Evolutionary conservation across 1,140 invertebrate species (phyloP), one percentile per base, ranked within the genome.

Genomic region (Caenorhabditis inopinata): DNA sequence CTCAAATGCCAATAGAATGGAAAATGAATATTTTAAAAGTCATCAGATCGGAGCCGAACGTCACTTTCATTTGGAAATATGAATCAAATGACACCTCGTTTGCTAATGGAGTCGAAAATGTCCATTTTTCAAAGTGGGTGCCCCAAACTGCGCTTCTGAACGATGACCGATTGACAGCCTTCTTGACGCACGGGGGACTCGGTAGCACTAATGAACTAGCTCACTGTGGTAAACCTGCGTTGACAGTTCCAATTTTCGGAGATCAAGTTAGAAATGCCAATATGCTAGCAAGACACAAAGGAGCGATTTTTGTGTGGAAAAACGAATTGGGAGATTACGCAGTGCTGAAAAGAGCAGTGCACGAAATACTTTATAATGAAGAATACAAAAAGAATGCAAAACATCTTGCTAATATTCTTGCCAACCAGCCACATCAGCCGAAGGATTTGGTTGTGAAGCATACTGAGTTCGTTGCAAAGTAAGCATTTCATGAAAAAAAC

Each of bases 141-240:
- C 47, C 45, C 16, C 74, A 75, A 48, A 5, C 58, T 12, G 21
- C 4, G 11, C 58, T 68, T 38, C 58, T 68, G 7, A 25, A 12
- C 21, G 85, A 85, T 78, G 46, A 75, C 16, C 75, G 83, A 18
- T 42, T 83, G 7, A 45, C 62, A 12, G 18, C 79, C 2, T 86
- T 86, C 77, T 78, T 86, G 32, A 86, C 85, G 5, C 85, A 86
- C 49, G 83, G 82, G 51, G 85, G 85, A 18, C 82, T 82, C 42
- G 85, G 85, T 35, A 78, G 84, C 21, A 83, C 73, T 14, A 77
- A 58, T 32, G 85, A 86, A 74, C 48, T 84, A 9, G 53, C 85
- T 49, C 83, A 83, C 58, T 45, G 80, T 45, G 83, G 84, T 12
- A 82, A 84, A 21, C 85, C 85, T 14, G 80, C 86, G 45, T 47